A percentile compares a stretch with the other conserved stretches of the same genome.
Conservation (phyloP, 2,797 vertebrate genomes). For the Oryzias sinensis region DNA sequence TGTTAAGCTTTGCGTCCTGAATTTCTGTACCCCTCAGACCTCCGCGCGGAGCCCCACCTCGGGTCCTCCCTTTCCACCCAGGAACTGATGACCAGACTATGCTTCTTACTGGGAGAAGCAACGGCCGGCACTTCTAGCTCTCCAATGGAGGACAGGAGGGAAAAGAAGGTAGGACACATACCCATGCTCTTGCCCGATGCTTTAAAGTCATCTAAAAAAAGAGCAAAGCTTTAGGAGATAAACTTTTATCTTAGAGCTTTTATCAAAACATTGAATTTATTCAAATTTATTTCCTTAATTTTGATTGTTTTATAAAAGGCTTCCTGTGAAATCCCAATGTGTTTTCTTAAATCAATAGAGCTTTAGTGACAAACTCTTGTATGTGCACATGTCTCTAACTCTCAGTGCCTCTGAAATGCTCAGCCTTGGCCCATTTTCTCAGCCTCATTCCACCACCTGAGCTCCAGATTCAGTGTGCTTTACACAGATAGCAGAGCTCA, state of each 20-base stretch:
- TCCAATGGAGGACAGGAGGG: slow-evolving; percentile 89
- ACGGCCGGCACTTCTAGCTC: slow-evolving; percentile 86
- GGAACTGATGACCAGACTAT: slow-evolving; percentile 98
- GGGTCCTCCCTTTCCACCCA: slow-evolving; percentile 92
- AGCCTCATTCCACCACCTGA: slow-evolving; percentile 76
- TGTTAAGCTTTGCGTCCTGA: slow-evolving; percentile 26
- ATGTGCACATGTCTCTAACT: slow-evolving; percentile 29
- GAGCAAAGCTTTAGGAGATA: slow-evolving; percentile 28
- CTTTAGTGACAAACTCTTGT: slow-evolving; percentile 12
- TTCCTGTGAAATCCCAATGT: not conserved
- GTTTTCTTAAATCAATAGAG: slow-evolving; percentile 9
- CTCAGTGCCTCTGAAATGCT: slow-evolving; percentile 49
- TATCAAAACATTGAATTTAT: not conserved
- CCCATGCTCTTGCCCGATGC: slow-evolving; percentile 37
- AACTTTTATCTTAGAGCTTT: not conserved
- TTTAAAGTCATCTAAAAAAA: slow-evolving; percentile 27
- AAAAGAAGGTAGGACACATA: slow-evolving; percentile 83
- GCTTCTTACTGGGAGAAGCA: slow-evolving; percentile 96
- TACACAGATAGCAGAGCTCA: slow-evolving; percentile 62
- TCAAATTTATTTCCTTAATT: not conserved
- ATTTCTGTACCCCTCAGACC: slow-evolving; percentile 75
- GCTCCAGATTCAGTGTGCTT: slow-evolving; percentile 74
- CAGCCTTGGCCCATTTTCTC: slow-evolving; percentile 75
- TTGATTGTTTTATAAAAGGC: not conserved
- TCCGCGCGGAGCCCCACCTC: slow-evolving; percentile 83